phyloP scores from a whole-genome alignment of 1,140 invertebrate genomes.

The Penaeus chinensis region DNA sequence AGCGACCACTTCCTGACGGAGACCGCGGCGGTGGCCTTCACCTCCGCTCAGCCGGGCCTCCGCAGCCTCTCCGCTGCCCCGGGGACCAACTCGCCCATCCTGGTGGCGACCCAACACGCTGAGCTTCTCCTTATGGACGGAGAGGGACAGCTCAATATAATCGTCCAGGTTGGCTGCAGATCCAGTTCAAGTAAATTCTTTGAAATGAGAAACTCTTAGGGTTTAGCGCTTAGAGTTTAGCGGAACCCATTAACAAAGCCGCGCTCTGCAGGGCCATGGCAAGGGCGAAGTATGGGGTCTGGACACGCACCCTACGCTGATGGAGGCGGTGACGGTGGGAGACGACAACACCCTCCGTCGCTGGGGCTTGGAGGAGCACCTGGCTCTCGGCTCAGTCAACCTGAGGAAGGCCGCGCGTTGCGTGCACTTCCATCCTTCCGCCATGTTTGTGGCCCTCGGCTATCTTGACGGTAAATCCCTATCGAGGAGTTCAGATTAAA shows the following conservation, averaged over 20 bases:
- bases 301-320: slow-evolving; percentile 51
- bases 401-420: slow-evolving; percentile 55
- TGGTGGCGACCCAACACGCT: slow-evolving; percentile 56
- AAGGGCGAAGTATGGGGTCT: slow-evolving; percentile 63
- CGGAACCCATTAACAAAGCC: not conserved
- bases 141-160: slow-evolving; percentile 26
- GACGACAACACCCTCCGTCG: slow-evolving; percentile 59
- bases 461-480: slow-evolving; percentile 57
- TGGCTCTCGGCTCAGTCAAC: slow-evolving; percentile 41
- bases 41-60: slow-evolving; percentile 53
- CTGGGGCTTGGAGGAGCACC: slow-evolving; percentile 49
- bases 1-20: slow-evolving; percentile 57
- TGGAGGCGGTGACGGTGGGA: slow-evolving; percentile 60
- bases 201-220: no score
- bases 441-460: slow-evolving; percentile 43
- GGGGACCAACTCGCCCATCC: slow-evolving; percentile 24
- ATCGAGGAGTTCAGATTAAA: no score
- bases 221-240: not conserved
- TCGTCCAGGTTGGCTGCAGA: slow-evolving; percentile 32
- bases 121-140: slow-evolving; percentile 56
- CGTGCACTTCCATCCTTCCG: slow-evolving; percentile 56
- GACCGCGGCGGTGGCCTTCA: slow-evolving; percentile 36
- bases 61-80: slow-evolving; percentile 40
- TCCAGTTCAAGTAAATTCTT: no score
- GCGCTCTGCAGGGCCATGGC: slow-evolving; percentile 53